These are phyloP conservation scores for Pollimyrus isidori DNA, from an alignment of 2,113 vertebrate genomes.

Conservation along the genomic window DNA sequence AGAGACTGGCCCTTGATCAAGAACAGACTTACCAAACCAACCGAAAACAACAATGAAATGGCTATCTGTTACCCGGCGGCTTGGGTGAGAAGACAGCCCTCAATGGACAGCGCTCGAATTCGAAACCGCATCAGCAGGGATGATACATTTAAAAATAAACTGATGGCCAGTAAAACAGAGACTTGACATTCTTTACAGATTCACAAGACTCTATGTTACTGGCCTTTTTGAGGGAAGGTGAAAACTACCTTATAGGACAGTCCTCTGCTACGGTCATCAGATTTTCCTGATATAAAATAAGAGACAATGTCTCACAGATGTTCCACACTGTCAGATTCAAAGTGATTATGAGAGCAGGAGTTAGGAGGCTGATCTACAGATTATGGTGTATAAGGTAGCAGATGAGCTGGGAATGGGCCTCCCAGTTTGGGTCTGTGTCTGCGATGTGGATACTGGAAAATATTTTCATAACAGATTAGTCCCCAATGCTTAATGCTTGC, in stretches of 20 bases:
- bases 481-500: constrained; percentile 10
- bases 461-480: constrained; percentile 13
- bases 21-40: constrained; percentile 8
- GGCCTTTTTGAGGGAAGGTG: neutral
- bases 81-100: neutral
- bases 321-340: neutral
- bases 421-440: neutral
- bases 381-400: neutral
- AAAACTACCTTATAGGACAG: neutral
- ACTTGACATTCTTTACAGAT: neutral
- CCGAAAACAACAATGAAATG: neutral
- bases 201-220: neutral
- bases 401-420: neutral
- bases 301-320: neutral
- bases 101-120: neutral
- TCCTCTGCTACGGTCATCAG: neutral
- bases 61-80: neutral
- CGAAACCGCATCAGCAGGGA: neutral
- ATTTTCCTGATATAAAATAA: neutral
- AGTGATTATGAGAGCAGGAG: constrained; percentile 9
- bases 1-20: constrained; percentile 7
- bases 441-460: neutral
- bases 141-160: neutral
- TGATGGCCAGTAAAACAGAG: neutral
- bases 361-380: neutral